Percentiles rank a stretch among this genome's conserved stretches.
These are phyloP conservation scores for Atopsyche davidsoni DNA, from an alignment of 1,140 invertebrate genomes.

Conservation along the genomic window DNA sequence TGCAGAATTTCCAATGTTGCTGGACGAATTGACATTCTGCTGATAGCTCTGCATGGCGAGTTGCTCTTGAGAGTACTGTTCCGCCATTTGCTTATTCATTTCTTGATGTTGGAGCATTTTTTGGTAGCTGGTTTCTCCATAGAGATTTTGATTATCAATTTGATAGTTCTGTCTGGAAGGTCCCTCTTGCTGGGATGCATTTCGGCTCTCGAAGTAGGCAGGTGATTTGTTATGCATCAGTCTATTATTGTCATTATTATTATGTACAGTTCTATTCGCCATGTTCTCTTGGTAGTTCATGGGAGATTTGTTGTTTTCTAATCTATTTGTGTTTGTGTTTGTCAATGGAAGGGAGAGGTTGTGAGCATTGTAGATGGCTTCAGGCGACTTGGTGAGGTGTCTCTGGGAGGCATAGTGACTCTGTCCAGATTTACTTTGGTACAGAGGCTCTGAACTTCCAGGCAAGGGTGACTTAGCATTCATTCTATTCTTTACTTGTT, in stretches of 20 bases:
- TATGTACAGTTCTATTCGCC: conserved; percentile 8
- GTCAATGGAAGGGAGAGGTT: conserved; percentile 42
- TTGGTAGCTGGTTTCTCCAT: conserved; percentile 22
- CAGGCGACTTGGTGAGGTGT: conserved; percentile 23
- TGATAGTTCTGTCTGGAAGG: conserved; percentile 34
- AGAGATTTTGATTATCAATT: conserved; percentile 22
- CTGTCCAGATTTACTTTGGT: conserved; percentile 21
- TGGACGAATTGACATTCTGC: conserved; percentile 14
- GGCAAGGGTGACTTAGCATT: conserved; percentile 15
- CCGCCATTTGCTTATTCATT: conserved; percentile 19
- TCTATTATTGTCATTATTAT: conserved; percentile 18
- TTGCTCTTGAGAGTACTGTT: conserved; percentile 19
- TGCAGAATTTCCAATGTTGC: conserved; percentile 1
- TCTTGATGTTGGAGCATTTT: conserved; percentile 32
- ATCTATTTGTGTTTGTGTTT: conserved; percentile 39
- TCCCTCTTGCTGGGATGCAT: conserved; percentile 38
- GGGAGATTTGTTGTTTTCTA: conserved; percentile 38
- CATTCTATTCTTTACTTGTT: conserved; percentile 15
- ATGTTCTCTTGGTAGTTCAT: conserved; percentile 13
- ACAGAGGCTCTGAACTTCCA: conserved; percentile 14
- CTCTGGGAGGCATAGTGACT: conserved; percentile 25
- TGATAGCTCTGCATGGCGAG: conserved; percentile 14
- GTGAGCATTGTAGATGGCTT: conserved; percentile 38
- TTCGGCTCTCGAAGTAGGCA: conserved; percentile 45
- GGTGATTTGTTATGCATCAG: conserved; percentile 30